Evolutionary conservation across 2,888 invertebrate genomes (phyloP).

Genomic region (Entomobrya proxima): DNA sequence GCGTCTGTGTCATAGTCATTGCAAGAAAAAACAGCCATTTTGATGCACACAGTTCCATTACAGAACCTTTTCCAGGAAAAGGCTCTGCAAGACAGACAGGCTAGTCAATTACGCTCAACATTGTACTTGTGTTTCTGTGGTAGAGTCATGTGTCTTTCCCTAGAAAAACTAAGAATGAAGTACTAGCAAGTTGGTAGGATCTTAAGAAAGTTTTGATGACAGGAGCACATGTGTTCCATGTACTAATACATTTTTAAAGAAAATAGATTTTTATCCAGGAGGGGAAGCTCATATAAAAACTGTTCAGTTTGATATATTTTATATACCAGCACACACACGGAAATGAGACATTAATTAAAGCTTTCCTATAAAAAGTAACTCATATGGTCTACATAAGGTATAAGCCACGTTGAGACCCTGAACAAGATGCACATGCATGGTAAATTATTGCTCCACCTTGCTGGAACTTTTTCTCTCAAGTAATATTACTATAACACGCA

Average conservation of each 20-base stretch:
- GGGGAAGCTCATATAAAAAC: slow-evolving; percentile 38
- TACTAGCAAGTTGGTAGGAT: neutral
- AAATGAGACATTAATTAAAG: slow-evolving; percentile 62
- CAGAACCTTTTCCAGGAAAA: slow-evolving; percentile 14
- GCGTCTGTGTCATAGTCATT: neutral
- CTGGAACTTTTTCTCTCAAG: neutral
- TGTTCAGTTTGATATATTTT: slow-evolving; percentile 14
- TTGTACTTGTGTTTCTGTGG: neutral
- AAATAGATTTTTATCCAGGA: slow-evolving; percentile 46
- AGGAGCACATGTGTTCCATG: slow-evolving; percentile 30
- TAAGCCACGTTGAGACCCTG: neutral
- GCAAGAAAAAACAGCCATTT: neutral
- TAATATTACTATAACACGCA: slow-evolving; percentile 28
- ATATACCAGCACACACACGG: neutral
- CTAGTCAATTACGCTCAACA: neutral
- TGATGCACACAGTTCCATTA: neutral
- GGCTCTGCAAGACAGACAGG: neutral
- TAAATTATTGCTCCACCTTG: neutral
- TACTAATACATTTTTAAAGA: slow-evolving; percentile 39
- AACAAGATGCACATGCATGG: slow-evolving; percentile 11
- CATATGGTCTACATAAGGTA: neutral
- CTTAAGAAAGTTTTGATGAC: slow-evolving; percentile 36
- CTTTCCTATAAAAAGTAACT: neutral
- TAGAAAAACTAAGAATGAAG: neutral
- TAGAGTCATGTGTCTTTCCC: neutral